Evolutionary conservation across 2,888 invertebrate genomes (phyloP).

Genomic region (Agrochola lota): DNA sequence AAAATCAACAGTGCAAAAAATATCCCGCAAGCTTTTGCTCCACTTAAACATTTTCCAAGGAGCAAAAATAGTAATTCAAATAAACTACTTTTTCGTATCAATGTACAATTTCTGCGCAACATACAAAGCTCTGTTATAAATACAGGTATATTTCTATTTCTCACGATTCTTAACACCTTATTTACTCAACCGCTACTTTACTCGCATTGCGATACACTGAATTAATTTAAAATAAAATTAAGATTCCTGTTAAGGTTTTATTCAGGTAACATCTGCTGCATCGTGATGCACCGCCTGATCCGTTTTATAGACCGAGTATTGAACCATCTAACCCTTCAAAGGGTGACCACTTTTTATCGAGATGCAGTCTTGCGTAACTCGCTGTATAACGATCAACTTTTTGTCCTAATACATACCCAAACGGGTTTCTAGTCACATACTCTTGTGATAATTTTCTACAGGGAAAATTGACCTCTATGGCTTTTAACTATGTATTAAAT

Average conservation of each 20-base stretch:
- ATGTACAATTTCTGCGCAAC: neutral
- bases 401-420: slow-evolving; percentile 79
- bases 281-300: slow-evolving; percentile 70
- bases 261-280: slow-evolving; percentile 47
- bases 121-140: neutral
- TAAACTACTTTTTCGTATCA: neutral
- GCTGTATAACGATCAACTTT: slow-evolving; percentile 79
- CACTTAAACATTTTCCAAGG: neutral
- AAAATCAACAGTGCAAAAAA: neutral
- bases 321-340: slow-evolving; percentile 86
- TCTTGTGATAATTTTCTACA: slow-evolving; percentile 7
- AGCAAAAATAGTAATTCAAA: neutral
- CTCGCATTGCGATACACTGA: slow-evolving; percentile 32
- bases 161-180: slow-evolving; percentile 42
- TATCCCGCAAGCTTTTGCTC: neutral
- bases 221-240: slow-evolving; percentile 51
- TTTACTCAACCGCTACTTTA: slow-evolving; percentile 4
- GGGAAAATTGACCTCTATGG: slow-evolving; percentile 34
- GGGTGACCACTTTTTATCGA: slow-evolving; percentile 85
- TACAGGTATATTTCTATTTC: slow-evolving; percentile 28
- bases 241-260: slow-evolving; percentile 54
- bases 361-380: slow-evolving; percentile 87
- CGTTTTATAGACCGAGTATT: slow-evolving; percentile 77
- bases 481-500: slow-evolving; percentile 2
- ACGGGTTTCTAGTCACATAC: slow-evolving; percentile 72